A percentile compares a stretch with the other conserved stretches of the same genome.
Evolutionary conservation across 1,140 invertebrate genomes (phyloP).

Genomic region (Hylaeus volcanicus): DNA sequence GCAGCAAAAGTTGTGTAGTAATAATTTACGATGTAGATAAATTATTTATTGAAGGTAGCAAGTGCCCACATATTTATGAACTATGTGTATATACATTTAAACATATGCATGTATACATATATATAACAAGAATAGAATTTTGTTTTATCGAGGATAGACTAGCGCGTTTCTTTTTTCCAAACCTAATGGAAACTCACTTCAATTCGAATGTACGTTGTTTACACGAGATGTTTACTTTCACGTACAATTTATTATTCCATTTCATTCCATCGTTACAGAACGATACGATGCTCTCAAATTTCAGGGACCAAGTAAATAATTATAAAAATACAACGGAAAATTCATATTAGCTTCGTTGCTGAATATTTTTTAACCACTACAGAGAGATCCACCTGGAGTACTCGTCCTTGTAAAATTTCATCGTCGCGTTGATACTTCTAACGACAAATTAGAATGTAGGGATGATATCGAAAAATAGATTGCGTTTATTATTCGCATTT

Average conservation of each 20-base stretch:
- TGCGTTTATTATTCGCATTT: neutral
- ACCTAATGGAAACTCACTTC: neutral
- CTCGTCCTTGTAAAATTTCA: neutral
- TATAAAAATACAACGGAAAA: conserved; percentile 4
- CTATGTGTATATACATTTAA: neutral
- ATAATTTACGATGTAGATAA: no score
- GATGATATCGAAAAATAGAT: neutral
- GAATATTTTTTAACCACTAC: neutral
- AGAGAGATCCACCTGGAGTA: neutral
- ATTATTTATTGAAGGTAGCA: no score
- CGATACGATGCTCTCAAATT: conserved; percentile 19
- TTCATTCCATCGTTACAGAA: conserved; percentile 2
- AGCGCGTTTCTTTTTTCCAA: neutral
- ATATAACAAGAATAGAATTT: neutral
- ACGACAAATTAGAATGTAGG: neutral
- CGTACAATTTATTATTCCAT: neutral
- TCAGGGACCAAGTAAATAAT: conserved; percentile 48
- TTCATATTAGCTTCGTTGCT: neutral
- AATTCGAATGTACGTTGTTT: neutral
- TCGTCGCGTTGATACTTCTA: neutral
- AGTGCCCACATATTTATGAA: no score
- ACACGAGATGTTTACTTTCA: neutral
- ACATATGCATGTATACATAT: neutral
- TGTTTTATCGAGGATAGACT: neutral
- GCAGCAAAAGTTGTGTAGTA: no score